Percentiles rank a stretch among this genome's conserved stretches.
These are phyloP conservation scores for Virgularia gustaviana DNA, from an alignment of 92 coral and sea anemone species.

Conservation along the genomic window DNA sequence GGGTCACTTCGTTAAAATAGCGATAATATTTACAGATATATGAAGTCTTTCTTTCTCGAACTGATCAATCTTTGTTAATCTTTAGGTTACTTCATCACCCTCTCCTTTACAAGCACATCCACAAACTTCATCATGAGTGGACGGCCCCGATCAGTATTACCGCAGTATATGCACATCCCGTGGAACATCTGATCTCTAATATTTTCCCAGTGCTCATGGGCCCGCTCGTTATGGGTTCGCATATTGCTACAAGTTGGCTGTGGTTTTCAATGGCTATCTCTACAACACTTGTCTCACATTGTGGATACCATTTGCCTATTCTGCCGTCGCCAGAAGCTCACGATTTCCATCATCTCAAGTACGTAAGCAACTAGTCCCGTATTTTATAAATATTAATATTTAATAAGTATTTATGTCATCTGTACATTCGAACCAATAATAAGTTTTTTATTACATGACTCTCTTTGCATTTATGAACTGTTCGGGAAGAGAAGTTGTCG, in stretches of 20 bases:
- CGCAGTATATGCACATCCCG: slow-evolving; percentile 81
- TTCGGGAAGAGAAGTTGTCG: too few species aligned
- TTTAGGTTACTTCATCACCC: slow-evolving; percentile 88
- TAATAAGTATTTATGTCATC: too few species aligned
- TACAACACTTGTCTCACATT: slow-evolving; percentile 83
- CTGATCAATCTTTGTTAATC: neutral
- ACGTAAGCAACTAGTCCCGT: slow-evolving; percentile 40
- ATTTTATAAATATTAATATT: neutral
- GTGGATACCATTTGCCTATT: slow-evolving; percentile 91
- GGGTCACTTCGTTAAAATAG: too few species aligned
- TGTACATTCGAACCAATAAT: too few species aligned
- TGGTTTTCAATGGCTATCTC: slow-evolving; percentile 80
- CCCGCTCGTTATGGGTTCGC: slow-evolving; percentile 95
- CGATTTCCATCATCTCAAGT: slow-evolving; percentile 98
- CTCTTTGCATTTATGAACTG: too few species aligned
- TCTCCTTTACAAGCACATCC: slow-evolving; percentile 74
- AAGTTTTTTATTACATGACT: too few species aligned
- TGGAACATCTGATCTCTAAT: slow-evolving; percentile 80
- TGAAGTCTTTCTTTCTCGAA: too few species aligned
- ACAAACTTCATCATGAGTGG: slow-evolving; percentile 96
- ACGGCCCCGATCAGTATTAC: slow-evolving; percentile 87
- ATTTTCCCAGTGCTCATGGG: slow-evolving; percentile 73
- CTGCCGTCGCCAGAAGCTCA: slow-evolving; percentile 99
- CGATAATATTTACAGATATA: neutral
- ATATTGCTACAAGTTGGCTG: slow-evolving; percentile 91